These are phyloP conservation scores for Monochamus alternatus DNA, from an alignment of 2,888 invertebrate genomes.

Conservation along the genomic window DNA sequence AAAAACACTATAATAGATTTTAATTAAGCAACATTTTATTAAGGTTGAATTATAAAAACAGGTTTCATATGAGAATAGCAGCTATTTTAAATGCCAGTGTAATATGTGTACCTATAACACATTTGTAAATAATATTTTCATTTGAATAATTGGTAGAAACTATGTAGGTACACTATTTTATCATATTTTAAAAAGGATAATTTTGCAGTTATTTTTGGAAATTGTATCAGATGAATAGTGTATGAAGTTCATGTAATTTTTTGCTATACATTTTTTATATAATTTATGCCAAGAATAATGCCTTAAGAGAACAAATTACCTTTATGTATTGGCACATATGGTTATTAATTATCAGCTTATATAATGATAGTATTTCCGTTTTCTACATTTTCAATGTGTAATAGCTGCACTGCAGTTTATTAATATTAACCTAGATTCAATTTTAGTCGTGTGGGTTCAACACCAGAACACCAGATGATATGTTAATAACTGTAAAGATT, in stretches of 20 bases:
- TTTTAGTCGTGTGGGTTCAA: not conserved
- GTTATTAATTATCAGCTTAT: not conserved
- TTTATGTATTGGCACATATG: not conserved
- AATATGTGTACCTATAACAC: not conserved
- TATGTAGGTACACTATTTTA: not conserved
- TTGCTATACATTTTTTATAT: too few species aligned
- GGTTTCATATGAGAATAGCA: constrained; percentile 20
- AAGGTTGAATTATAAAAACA: constrained; percentile 32
- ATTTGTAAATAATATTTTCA: constrained; percentile 11
- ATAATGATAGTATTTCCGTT: not conserved
- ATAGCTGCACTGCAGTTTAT: not conserved
- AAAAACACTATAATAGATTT: constrained; percentile 4
- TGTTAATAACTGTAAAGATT: constrained; percentile 4
- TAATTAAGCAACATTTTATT: constrained; percentile 26
- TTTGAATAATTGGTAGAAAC: not conserved
- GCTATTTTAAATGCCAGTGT: constrained; percentile 5
- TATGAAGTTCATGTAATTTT: too few species aligned
- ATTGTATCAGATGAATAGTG: too few species aligned
- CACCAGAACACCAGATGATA: not conserved
- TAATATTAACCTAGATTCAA: not conserved
- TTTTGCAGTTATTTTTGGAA: too few species aligned
- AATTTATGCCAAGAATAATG: too few species aligned
- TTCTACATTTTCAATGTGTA: not conserved
- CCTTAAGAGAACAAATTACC: too few species aligned
- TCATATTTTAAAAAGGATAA: too few species aligned